Conservation (phyloP, 2,888 invertebrate genomes). For the Venustoraphidia nigricollis region DNA sequence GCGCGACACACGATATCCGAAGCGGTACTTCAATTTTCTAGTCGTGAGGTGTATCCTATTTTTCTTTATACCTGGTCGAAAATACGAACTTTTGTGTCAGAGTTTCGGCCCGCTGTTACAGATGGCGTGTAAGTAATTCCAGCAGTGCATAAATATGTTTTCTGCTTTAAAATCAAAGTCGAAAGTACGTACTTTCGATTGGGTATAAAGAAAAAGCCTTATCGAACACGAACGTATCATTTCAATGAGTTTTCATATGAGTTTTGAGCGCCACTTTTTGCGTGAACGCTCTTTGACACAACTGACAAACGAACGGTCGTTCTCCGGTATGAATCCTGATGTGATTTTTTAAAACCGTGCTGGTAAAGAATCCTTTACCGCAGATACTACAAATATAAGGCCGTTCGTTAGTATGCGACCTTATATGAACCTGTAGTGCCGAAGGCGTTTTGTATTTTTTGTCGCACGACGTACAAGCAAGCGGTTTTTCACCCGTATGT, state of each 20-base stretch:
- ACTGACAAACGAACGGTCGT: slow-evolving; percentile 1
- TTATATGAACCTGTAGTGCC: not conserved
- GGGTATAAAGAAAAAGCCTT: too few species aligned
- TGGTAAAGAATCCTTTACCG: not conserved
- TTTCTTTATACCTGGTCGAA: too few species aligned
- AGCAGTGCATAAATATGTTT: too few species aligned
- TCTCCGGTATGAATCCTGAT: not conserved
- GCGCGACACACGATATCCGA: too few species aligned
- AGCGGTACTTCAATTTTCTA: too few species aligned
- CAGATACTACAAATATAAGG: not conserved
- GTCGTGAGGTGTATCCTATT: too few species aligned
- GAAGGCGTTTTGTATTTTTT: not conserved
- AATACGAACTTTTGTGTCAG: too few species aligned
- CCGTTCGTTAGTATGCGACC: not conserved
- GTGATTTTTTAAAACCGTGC: not conserved
- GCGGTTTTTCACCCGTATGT: not conserved
- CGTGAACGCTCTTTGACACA: not conserved
- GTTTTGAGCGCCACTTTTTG: not conserved
- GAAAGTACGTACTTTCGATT: too few species aligned
- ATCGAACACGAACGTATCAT: too few species aligned
- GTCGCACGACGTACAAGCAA: not conserved
- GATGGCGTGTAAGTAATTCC: too few species aligned
- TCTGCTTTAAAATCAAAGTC: too few species aligned
- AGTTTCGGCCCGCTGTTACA: too few species aligned
- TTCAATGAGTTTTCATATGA: not conserved